phyloP scores from a whole-genome alignment of 64 coral and sea anemone species.

The Trachythela sp. region DNA sequence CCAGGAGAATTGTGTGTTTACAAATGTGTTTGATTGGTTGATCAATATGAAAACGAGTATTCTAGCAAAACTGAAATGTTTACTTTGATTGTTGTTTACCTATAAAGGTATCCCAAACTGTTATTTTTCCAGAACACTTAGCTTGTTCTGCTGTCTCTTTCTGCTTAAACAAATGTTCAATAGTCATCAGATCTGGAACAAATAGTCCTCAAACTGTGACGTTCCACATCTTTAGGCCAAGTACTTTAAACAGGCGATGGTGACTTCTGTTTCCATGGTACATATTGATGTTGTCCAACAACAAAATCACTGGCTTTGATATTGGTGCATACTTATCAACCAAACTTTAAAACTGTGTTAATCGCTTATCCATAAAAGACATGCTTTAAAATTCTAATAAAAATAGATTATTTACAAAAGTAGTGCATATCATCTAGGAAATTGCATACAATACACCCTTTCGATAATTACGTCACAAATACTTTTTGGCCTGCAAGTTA shows the following conservation, averaged over 20 bases:
- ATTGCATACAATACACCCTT: too few species aligned
- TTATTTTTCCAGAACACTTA: background rate
- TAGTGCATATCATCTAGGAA: too few species aligned
- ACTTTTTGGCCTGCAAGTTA: too few species aligned
- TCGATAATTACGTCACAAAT: too few species aligned
- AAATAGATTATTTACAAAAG: too few species aligned
- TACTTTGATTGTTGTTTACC: background rate
- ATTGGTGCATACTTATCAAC: background rate
- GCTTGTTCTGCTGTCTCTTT: background rate
- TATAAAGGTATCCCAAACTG: conserved; percentile 15
- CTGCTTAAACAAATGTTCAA: conserved; percentile 10
- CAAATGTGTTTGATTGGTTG: background rate
- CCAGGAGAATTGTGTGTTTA: too few species aligned
- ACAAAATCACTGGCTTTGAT: too few species aligned
- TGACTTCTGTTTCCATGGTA: conserved; percentile 7
- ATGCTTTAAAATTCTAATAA: background rate
- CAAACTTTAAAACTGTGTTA: background rate
- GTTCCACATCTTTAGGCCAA: background rate
- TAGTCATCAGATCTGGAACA: background rate
- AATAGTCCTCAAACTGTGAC: background rate
- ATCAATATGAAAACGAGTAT: too few species aligned
- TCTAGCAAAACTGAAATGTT: background rate
- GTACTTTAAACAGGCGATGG: conserved; percentile 4
- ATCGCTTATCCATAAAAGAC: background rate
- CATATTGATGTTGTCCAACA: too few species aligned